Percentiles rank a stretch among this genome's conserved stretches.
Evolutionary conservation across 1,140 invertebrate genomes (phyloP).

Genomic region (Ditylenchus dipsaci): DNA sequence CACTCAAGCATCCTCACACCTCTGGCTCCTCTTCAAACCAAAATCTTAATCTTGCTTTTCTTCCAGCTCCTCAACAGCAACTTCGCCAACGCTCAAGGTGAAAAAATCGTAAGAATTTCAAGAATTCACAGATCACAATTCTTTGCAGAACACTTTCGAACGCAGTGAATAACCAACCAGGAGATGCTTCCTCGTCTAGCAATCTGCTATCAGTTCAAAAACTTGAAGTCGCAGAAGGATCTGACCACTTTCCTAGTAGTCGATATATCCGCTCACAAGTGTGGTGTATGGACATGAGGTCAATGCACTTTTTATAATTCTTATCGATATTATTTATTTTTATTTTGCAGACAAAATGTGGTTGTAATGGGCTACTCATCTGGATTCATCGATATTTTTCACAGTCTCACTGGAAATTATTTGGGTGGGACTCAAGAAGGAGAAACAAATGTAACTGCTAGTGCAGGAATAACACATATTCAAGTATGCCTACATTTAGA

Average conservation of each 20-base stretch:
- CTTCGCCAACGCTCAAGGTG: neutral
- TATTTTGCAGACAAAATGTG: slow-evolving; percentile 19
- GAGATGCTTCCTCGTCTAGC: neutral
- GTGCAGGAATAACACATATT: slow-evolving; percentile 15
- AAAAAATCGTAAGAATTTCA: no score
- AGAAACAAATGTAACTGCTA: neutral
- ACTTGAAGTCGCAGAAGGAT: no score
- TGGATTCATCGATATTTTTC: slow-evolving; percentile 13
- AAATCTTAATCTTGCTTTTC: neutral
- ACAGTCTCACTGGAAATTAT: neutral
- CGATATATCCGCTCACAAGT: slow-evolving; percentile 14
- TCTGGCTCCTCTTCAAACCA: neutral
- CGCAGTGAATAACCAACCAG: neutral
- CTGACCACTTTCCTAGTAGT: neutral
- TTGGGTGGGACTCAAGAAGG: neutral
- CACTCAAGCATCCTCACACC: slow-evolving; percentile 4
- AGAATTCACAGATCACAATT: no score
- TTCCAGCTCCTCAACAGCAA: neutral
- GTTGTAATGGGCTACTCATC: slow-evolving; percentile 28
- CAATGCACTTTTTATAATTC: slow-evolving; percentile 1
- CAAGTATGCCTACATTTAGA: slow-evolving; percentile 5
- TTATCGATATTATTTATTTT: neutral
- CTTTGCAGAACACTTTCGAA: neutral
- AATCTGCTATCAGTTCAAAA: neutral
- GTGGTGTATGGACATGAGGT: slow-evolving; percentile 33